Conservation (phyloP, 2,113 vertebrate genomes). For the Mus spicilegus region DNA sequence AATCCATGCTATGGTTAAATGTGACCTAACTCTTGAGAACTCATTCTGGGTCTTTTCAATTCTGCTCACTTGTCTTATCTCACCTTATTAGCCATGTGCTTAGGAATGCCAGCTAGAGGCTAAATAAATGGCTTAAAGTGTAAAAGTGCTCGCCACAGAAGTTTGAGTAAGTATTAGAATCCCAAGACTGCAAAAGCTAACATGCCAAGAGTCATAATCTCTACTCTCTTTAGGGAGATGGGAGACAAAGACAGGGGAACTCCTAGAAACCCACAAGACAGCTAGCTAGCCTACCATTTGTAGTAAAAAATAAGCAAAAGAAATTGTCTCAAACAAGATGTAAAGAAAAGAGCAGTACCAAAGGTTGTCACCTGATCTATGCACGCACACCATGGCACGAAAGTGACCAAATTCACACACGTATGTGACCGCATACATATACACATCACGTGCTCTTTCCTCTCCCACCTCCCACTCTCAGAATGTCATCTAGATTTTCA, state of each 20-base stretch:
- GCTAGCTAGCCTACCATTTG: background rate
- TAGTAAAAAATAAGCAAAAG: background rate
- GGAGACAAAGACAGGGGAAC: background rate
- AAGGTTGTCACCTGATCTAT: background rate
- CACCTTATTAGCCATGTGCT: background rate
- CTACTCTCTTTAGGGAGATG: background rate
- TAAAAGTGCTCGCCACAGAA: background rate
- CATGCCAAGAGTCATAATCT: background rate
- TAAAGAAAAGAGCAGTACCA: background rate
- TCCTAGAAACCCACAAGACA: background rate
- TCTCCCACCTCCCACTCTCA: background rate
- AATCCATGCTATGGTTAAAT: background rate
- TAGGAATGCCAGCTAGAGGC: background rate
- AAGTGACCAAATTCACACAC: background rate
- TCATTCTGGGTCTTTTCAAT: constrained; percentile 5
- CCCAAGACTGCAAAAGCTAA: background rate
- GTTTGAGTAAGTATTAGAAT: background rate
- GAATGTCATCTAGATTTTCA: background rate
- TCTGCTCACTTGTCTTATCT: background rate
- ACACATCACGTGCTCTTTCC: background rate
- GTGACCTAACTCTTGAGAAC: constrained; percentile 21
- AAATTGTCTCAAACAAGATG: background rate
- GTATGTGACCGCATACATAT: background rate
- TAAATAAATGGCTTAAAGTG: background rate
- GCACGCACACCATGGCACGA: background rate